Conservation (phyloP, 2,113 vertebrate genomes). For the Alosa alosa region DNA sequence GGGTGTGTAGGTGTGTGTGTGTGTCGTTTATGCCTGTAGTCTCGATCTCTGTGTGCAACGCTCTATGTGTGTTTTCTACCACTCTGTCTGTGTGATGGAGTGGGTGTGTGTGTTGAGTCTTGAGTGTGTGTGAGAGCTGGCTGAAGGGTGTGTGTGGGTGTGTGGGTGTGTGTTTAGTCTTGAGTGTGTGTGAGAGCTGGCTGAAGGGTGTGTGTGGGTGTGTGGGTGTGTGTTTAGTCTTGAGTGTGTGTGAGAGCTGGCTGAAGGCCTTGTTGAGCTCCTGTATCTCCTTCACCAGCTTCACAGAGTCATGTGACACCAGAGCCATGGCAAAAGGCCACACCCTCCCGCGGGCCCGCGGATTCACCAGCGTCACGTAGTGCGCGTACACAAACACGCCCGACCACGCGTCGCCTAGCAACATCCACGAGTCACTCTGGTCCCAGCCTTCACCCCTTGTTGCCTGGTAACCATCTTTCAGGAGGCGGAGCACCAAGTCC, state of each 20-base stretch:
- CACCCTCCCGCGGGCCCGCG: slow-evolving; percentile 92
- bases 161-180: background rate
- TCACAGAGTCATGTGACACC: slow-evolving; percentile 86
- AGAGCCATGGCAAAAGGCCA: slow-evolving; percentile 96
- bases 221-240: background rate
- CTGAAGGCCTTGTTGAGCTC: background rate
- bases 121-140: no score
- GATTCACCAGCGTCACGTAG: slow-evolving; percentile 90
- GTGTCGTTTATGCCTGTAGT: no score
- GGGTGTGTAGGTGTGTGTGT: no score
- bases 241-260: background rate
- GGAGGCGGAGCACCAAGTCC: slow-evolving; percentile 94
- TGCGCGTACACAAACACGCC: slow-evolving; percentile 90
- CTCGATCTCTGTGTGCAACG: no score
- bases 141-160: background rate
- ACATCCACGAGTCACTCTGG: slow-evolving; percentile 90
- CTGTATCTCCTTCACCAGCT: slow-evolving; percentile 64
- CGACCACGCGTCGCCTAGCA: slow-evolving; percentile 89
- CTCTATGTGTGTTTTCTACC: no score
- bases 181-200: background rate
- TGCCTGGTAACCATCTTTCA: slow-evolving; percentile 98
- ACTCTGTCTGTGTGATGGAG: no score
- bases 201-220: background rate
- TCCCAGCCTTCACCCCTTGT: slow-evolving; percentile 77
- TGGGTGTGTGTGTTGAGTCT: no score